Evolutionary conservation across 2,113 vertebrate genomes (phyloP), one percentile per base, ranked within the genome.

Genomic region (Paratilapia polleni): DNA sequence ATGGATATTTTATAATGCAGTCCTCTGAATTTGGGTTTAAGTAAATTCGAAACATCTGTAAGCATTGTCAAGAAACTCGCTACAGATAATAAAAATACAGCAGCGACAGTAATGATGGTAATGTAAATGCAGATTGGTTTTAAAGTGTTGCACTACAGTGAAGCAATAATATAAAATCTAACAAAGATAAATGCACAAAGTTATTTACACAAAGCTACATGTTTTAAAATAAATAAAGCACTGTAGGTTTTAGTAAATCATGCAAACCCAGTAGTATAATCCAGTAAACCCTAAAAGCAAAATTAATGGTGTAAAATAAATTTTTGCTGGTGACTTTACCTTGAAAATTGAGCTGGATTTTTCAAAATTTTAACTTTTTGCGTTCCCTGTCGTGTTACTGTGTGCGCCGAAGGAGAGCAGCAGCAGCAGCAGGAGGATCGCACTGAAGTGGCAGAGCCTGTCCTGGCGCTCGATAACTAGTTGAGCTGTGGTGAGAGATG

Each of bases 381-480:
- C 15, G 9, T 7, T 64, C 47, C 66, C 19, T 12, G 28, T 61
- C 9, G 80, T 20, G 81, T 60, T 6, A 1, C 17, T 6, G n/a
- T 17, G 82, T 22, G 85, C 20, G 26, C 36, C 2, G 22, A 20
- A 22, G 66, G 31, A 73, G 47, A 80, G 26, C 52, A 81, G 66
- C n/a, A 10, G 77, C 63, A 60, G 63, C 34, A 54, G 66, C 58
- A 41, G 75, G 76, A 83, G 26, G 24, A 10, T 63, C 52, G 60
- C 47, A 36, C 34, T 56, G 56, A 90, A 89, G 88, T 80, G 92
- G 56, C 70, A 60, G 79, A 85, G 83, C 59, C 17, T 62, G 82
- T 88, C 60, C 56, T 61, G 87, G 77, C 47, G 64, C 83, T 79
- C 47, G 75, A 36, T 31, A 34, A 80, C 77, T 61, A 81, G 87